Percentiles rank a stretch among this genome's conserved stretches.
These are phyloP conservation scores for Serranochromis macrocephalus DNA, from an alignment of 2,113 vertebrate genomes.

Conservation along the genomic window DNA sequence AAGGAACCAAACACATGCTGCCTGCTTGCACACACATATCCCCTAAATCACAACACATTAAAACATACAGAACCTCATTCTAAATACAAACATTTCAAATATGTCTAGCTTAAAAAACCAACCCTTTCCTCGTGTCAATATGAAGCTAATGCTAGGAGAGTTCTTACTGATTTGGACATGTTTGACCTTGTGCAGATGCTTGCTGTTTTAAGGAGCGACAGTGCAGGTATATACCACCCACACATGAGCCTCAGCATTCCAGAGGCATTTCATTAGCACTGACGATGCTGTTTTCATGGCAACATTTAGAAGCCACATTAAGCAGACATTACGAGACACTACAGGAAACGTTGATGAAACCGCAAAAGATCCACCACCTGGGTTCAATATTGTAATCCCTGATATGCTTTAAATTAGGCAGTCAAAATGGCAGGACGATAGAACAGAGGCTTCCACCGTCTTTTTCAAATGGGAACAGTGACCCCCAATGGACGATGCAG, in stretches of 20 bases:
- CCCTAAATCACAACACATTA: slow-evolving; percentile 40
- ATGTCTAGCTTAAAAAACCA: neutral
- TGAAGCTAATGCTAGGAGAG: neutral
- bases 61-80: neutral
- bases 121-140: neutral
- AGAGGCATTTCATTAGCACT: slow-evolving; percentile 48
- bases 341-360: slow-evolving; percentile 48
- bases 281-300: slow-evolving; percentile 46
- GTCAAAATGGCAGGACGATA: slow-evolving; percentile 50
- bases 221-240: neutral
- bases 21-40: neutral
- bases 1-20: slow-evolving; percentile 32
- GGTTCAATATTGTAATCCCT: slow-evolving; percentile 21
- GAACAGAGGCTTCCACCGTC: neutral
- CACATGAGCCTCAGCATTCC: neutral
- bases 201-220: slow-evolving; percentile 39
- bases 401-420: slow-evolving; percentile 25
- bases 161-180: neutral
- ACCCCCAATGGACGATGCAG: slow-evolving; percentile 68
- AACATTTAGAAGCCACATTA: slow-evolving; percentile 56
- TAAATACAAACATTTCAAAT: neutral
- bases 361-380: slow-evolving; percentile 2
- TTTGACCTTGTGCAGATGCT: slow-evolving; percentile 35
- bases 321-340: slow-evolving; percentile 54
- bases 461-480: slow-evolving; percentile 72